Conservation (phyloP, 2,113 vertebrate genomes). For the Cyprinus carpio region DNA sequence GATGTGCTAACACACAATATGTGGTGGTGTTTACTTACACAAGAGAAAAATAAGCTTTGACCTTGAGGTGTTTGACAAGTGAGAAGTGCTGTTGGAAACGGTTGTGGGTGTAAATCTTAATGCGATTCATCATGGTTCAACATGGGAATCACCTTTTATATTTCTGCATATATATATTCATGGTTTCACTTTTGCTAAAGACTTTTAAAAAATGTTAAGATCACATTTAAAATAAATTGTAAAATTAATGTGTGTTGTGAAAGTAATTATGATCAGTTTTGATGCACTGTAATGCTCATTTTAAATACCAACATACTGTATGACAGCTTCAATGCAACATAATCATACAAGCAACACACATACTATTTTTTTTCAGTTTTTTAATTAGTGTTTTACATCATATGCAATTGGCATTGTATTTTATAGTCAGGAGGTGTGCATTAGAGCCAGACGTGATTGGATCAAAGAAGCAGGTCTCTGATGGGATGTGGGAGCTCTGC, state of each 20-base stretch:
- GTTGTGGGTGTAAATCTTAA: constrained; percentile 5
- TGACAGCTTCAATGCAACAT: not conserved
- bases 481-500: not conserved
- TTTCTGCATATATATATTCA: not conserved
- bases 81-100: constrained; percentile 10
- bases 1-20: not conserved
- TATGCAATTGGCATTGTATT: not conserved
- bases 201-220: not conserved
- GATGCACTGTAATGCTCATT: not conserved
- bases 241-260: not conserved
- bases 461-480: not conserved
- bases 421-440: not conserved
- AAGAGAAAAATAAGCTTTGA: not conserved
- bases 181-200: not conserved
- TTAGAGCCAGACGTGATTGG: not conserved
- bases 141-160: not conserved
- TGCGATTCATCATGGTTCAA: not conserved
- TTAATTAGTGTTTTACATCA: constrained; percentile 1
- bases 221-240: not conserved
- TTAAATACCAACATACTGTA: not conserved
- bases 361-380: not conserved
- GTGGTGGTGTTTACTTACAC: not conserved
- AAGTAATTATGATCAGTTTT: not conserved
- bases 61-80: constrained; percentile 22
- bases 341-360: not conserved